phyloP scores from a whole-genome alignment of 2,888 invertebrate genomes.

The Xanthia togata region DNA sequence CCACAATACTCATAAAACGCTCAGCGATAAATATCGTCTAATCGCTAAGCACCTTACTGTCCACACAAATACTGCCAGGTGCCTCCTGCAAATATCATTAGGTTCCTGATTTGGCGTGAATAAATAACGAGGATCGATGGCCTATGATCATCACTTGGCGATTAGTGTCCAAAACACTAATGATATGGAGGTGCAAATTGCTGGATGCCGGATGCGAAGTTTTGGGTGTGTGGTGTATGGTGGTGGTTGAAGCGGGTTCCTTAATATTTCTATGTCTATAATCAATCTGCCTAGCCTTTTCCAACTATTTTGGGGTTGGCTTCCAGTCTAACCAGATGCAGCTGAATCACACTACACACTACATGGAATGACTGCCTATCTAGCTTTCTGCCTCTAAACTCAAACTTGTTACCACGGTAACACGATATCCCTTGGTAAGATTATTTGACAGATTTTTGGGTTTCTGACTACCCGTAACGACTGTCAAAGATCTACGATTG shows the following conservation, averaged over 20 bases:
- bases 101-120: conserved; percentile 63
- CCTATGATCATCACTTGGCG: conserved; percentile 77
- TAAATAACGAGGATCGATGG: conserved; percentile 67
- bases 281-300: neutral
- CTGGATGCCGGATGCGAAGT: conserved; percentile 75
- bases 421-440: neutral
- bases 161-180: conserved; percentile 78
- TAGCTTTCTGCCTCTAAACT: neutral
- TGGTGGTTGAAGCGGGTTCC: conserved; percentile 9
- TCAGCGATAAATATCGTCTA: conserved; percentile 42
- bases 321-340: neutral
- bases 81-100: conserved; percentile 58
- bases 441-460: neutral
- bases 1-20: conserved; percentile 38
- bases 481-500: neutral
- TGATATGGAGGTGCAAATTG: conserved; percentile 77
- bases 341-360: too few species aligned
- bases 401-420: neutral
- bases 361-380: neutral
- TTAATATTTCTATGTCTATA: neutral
- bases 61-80: conserved; percentile 45
- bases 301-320: neutral
- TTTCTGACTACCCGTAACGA: neutral
- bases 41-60: conserved; percentile 33
- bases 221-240: conserved; percentile 61